Conservation (phyloP, 2,888 invertebrate species). For the Teleiodes luculella region DNA sequence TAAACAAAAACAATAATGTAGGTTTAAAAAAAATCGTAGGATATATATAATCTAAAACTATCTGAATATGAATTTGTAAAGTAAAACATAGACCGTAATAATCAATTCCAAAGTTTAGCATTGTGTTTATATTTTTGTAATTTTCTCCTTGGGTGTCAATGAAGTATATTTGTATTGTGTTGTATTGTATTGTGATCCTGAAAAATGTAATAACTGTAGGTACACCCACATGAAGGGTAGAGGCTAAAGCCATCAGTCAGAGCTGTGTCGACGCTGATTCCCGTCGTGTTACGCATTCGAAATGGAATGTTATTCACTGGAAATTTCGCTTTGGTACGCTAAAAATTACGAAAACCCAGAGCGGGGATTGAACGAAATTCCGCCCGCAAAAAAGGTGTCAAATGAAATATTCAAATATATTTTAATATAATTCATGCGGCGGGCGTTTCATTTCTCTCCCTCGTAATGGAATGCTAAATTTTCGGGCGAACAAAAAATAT, state of each 20-base stretch:
- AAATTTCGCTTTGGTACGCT: constrained; percentile 71
- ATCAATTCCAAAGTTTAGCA: too few relatives aligned
- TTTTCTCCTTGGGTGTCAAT: too few relatives aligned
- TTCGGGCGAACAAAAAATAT: constrained; percentile 79
- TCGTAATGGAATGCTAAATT: constrained; percentile 79
- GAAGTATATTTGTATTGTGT: neutral
- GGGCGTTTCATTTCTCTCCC: constrained; percentile 79
- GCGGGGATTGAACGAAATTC: constrained; percentile 75
- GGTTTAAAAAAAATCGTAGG: too few relatives aligned
- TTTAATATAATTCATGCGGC: constrained; percentile 80
- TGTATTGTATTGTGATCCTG: constrained; percentile 33
- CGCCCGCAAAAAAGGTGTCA: constrained; percentile 77
- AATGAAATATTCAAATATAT: constrained; percentile 80
- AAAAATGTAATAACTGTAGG: constrained; percentile 31
- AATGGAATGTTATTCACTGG: constrained; percentile 77
- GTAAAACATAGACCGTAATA: too few relatives aligned
- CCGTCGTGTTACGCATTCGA: constrained; percentile 69
- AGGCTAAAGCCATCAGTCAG: constrained; percentile 66
- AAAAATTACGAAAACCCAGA: constrained; percentile 70
- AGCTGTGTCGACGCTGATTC: constrained; percentile 73
- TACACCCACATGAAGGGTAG: neutral
- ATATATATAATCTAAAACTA: too few relatives aligned
- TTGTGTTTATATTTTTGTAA: too few relatives aligned
- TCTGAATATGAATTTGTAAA: too few relatives aligned
- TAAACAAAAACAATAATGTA: too few relatives aligned